Evolutionary conservation across 2,113 vertebrate genomes (phyloP), one percentile per base, ranked within the genome.

Genomic region (Cnemophilus loriae): DNA sequence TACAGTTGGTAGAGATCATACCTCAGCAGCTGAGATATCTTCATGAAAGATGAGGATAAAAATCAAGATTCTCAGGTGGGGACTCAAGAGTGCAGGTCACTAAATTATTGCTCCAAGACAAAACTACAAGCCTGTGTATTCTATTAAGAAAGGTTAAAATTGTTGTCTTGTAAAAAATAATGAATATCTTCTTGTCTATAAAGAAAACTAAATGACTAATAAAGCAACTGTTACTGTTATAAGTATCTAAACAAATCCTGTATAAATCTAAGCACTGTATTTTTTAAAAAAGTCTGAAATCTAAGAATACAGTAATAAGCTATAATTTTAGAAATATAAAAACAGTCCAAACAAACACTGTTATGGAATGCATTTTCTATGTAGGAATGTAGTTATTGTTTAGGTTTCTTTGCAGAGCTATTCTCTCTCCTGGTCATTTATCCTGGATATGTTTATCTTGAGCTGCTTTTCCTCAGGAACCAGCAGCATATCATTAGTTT

Each of bases 241-340:
- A 98, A 97, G 97, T 92, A 97, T 94, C 87, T 97, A 97, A 96
- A 96, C 87, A 89, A 64, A 79, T 96, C 92, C 94, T 87, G 95
- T 97, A 97, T 95, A 97, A 97, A 97, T 96, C 94, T 97, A 96
- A 87, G 68, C 60, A 89, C 88, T 95, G 89, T 82, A 91, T 96
- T 92, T 92, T 94, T 95, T 91, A 3, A 50, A 95, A 97, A 97
- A 91, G 85, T 69, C 95, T 95, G 95, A 95, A 96, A 80, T 91
- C 89, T 96, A 97, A 90, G 74, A 96, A 90, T 96, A 96, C 42
- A 90, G 74, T 92, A 93, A 90, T 71, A 96, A 94, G 94, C 89
- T 95, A 84, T 84, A 89, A 88, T 44, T 85, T 77, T 81, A 97
- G 86, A 89, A 94, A 92, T 94, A 97, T 63, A 97, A 97, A 96